phyloP scores from a whole-genome alignment of 1,140 invertebrate genomes.

The Plectrocnemia conspersa region DNA sequence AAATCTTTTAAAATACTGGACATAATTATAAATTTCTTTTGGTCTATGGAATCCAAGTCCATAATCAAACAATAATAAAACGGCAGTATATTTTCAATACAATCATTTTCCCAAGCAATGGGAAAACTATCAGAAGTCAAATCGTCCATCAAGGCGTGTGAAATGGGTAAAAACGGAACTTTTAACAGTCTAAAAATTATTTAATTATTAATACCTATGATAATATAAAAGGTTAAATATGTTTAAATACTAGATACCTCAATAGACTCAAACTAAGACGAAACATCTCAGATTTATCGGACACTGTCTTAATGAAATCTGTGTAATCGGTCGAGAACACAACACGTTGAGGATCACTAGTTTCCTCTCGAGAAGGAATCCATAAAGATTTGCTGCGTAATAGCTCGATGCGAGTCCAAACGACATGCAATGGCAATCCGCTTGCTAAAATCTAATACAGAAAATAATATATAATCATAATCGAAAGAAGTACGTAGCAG shows the following conservation, averaged over 20 bases:
- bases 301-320: conserved; percentile 32
- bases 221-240: conserved; percentile 2
- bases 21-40: conserved; percentile 19
- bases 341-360: conserved; percentile 31
- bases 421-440: conserved; percentile 28
- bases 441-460: conserved; percentile 30
- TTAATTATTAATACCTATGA: background rate
- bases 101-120: conserved; percentile 30
- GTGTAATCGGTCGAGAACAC: conserved; percentile 30
- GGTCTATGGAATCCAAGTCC: conserved; percentile 15
- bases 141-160: conserved; percentile 3
- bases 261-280: conserved; percentile 25
- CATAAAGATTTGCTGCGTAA: conserved; percentile 21
- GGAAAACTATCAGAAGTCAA: conserved; percentile 11
- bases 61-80: conserved; percentile 22
- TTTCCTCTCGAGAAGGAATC: conserved; percentile 21
- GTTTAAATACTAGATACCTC: too few species aligned
- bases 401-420: conserved; percentile 28
- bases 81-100: conserved; percentile 19
- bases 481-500: background rate
- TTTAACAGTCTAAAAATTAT: conserved; percentile 26
- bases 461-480: background rate
- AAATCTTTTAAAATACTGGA: conserved; percentile 28
- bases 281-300: conserved; percentile 23
- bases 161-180: conserved; percentile 24